These are phyloP conservation scores for Brachyistius frenatus DNA, from an alignment of 2,113 vertebrate species.

Conservation along the genomic window DNA sequence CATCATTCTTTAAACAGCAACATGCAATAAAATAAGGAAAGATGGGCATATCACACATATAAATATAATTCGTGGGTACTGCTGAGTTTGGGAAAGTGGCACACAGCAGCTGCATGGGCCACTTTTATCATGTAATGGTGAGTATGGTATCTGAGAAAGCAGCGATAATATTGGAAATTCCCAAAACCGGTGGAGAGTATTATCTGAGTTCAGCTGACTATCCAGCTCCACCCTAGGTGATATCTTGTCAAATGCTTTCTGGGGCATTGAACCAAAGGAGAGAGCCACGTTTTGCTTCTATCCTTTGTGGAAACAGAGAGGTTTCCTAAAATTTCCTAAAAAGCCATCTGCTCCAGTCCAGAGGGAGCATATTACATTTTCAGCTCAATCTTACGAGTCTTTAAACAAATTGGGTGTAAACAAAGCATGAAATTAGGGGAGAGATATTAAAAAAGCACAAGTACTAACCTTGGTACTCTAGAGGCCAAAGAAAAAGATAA, in stretches of 20 bases:
- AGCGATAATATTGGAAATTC: neutral
- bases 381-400: slow-evolving; percentile 4
- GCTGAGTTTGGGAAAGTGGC: slow-evolving; percentile 12
- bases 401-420: neutral
- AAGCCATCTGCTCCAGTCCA: neutral
- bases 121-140: neutral
- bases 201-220: neutral
- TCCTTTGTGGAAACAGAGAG: no score
- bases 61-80: neutral
- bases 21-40: neutral
- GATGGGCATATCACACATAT: neutral
- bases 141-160: neutral
- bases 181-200: neutral
- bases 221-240: slow-evolving; percentile 5
- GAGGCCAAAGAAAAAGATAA: slow-evolving; percentile 81
- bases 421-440: neutral
- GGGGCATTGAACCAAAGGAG: neutral
- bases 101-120: neutral
- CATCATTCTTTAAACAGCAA: neutral
- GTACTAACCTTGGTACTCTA: slow-evolving; percentile 92
- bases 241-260: neutral
- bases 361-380: neutral
- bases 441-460: slow-evolving; percentile 78
- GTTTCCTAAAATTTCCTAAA: neutral
- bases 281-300: neutral